Evolutionary conservation across 1,140 invertebrate species (phyloP), one percentile per base, ranked within the genome.

Genomic region (Zaprionus camerounensis): DNA sequence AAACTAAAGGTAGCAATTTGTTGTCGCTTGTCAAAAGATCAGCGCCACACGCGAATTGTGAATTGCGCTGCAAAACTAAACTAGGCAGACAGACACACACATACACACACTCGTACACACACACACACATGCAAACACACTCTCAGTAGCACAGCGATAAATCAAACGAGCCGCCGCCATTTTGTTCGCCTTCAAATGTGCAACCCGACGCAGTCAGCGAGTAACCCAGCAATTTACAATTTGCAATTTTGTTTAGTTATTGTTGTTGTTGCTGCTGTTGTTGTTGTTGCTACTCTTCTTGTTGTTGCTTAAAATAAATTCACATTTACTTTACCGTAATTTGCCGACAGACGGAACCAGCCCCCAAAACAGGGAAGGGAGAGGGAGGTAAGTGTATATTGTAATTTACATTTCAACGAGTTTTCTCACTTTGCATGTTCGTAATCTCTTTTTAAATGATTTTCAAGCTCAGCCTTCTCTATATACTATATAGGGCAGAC

Each of bases 21-120:
- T 80, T 87, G 80, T 83, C 80, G 81, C 77, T 88, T 77, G 74
- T 77, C 84, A 88, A 88, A 88, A 85, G 85, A 88, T 88, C 84
- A 85, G 74, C 83, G 70, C 41, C 26, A 76, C 84, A 78, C 72
- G 72, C 72, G 67, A 75, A 68, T 74, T 26, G 64, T 55, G 46
- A 31, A 38, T 38, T 38, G 36, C 36, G 36, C 36, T 38, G 36
- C 53, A 24, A 41, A 62, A 36, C 46, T 49, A 31, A 57, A 41
- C 71, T 38, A 41, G 57, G 46, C 70, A 90, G 71, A 76, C 82
- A 85, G 68, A 76, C 78, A 65, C 57, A 62, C 38, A 36, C 28
- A 44, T 9, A 41, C 38, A 34, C 22, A 59, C n/a, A 59, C 24
- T 22, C 36, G 2, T 6, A 20, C 44, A 49, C 20, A 22, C 17